Evolutionary conservation across 1,140 invertebrate species (phyloP).

Genomic region (Hylyphantes graminicola): DNA sequence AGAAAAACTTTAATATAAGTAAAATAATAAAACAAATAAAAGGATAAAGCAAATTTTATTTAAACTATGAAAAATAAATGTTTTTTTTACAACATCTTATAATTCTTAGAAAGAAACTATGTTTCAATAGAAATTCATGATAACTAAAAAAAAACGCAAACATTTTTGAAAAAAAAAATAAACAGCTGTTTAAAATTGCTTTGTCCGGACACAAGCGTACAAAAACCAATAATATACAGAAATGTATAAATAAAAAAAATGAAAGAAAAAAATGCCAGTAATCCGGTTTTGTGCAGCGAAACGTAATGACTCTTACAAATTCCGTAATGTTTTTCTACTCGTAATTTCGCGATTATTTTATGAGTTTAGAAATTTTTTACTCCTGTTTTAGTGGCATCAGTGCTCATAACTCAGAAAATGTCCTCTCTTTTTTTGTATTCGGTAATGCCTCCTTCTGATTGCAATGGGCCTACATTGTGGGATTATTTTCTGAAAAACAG

Average conservation of each 20-base stretch:
- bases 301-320: background rate
- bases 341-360: background rate
- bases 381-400: background rate
- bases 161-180: background rate
- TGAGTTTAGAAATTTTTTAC: background rate
- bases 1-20: too few relatives aligned
- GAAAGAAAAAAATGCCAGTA: background rate
- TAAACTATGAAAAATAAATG: too few relatives aligned
- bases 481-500: background rate
- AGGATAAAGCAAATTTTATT: too few relatives aligned
- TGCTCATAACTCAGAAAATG: background rate
- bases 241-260: background rate
- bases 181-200: slow-evolving; percentile 18
- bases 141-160: background rate
- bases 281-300: background rate
- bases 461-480: background rate
- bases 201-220: background rate
- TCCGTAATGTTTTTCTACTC: background rate
- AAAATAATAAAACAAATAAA: too few relatives aligned
- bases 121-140: background rate
- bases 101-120: background rate
- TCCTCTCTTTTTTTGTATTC: background rate
- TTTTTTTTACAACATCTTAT: too few relatives aligned
- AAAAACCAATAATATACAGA: background rate
- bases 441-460: background rate